These are phyloP conservation scores for Neoniphon sammara DNA, from an alignment of 2,797 vertebrate species.

Conservation along the genomic window DNA sequence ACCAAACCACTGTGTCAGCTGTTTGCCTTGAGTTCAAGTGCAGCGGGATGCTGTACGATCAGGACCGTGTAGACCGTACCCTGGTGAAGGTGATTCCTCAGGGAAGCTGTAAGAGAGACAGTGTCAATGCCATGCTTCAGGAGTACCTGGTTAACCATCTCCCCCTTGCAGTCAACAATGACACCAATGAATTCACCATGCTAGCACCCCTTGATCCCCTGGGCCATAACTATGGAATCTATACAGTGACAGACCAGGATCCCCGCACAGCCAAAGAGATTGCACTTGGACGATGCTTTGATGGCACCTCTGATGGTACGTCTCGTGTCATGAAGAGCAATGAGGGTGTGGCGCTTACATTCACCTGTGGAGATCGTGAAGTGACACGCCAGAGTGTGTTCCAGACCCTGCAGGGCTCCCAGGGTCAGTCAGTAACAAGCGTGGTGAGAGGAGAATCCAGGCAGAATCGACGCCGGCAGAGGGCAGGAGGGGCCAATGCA, in stretches of 20 bases:
- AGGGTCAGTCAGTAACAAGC: conserved; percentile 72
- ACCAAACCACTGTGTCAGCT: conserved; percentile 84
- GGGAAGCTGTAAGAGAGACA: conserved; percentile 91
- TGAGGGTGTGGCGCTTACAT: conserved; percentile 90
- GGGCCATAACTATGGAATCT: conserved; percentile 98
- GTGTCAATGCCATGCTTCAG: conserved; percentile 92
- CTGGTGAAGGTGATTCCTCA: conserved; percentile 95
- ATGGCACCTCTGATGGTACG: conserved; percentile 92
- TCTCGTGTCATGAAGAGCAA: conserved; percentile 95
- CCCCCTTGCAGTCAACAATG: conserved; percentile 94
- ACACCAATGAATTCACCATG: conserved; percentile 98
- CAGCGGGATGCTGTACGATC: conserved; percentile 97
- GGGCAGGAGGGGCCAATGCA: conserved; percentile 69
- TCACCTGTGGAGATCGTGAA: conserved; percentile 89
- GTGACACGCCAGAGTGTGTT: conserved; percentile 87
- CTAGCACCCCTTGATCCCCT: conserved; percentile 95
- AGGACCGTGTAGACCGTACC: conserved; percentile 94
- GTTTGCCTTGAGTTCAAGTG: conserved; percentile 98
- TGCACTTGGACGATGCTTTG: conserved; percentile 95
- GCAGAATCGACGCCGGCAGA: conserved; percentile 79
- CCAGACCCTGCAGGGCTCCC: conserved; percentile 85
- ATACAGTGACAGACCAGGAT: conserved; percentile 98
- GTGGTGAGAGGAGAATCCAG: conserved; percentile 69
- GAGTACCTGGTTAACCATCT: conserved; percentile 98
- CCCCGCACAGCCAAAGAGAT: conserved; percentile 96